Conservation (phyloP, 2,888 invertebrate species). For the Troides helena region DNA sequence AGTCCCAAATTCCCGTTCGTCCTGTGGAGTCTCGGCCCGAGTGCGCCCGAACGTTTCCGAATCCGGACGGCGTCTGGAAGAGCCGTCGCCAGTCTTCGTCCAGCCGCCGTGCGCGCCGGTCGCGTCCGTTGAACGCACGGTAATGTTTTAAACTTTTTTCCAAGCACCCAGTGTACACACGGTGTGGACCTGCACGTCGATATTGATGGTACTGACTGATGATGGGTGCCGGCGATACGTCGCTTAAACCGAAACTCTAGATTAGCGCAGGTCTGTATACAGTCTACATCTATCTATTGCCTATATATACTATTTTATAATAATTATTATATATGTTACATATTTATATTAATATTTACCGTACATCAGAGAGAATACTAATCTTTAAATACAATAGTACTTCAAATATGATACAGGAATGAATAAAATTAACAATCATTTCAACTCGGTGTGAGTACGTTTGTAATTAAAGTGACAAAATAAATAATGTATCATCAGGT, state of each 20-base stretch:
- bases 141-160: conserved; percentile 67
- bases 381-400: too few relatives aligned
- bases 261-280: conserved; percentile 41
- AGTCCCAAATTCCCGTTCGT: conserved; percentile 24
- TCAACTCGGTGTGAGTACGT: too few relatives aligned
- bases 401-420: too few relatives aligned
- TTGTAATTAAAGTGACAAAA: too few relatives aligned
- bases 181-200: conserved; percentile 34
- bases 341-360: neutral
- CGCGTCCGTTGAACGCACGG: conserved; percentile 41
- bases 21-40: conserved; percentile 31
- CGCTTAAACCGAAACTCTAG: conserved; percentile 46
- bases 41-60: conserved; percentile 37
- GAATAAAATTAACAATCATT: too few relatives aligned
- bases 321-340: neutral
- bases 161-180: conserved; percentile 49
- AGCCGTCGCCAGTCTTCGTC: conserved; percentile 51
- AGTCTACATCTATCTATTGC: conserved; percentile 23
- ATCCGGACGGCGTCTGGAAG: conserved; percentile 21
- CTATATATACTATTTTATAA: conserved; percentile 10
- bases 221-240: conserved; percentile 52
- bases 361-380: too few relatives aligned
- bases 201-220: conserved; percentile 39
- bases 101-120: conserved; percentile 46
- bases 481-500: too few relatives aligned